phyloP scores from a whole-genome alignment of 1,140 invertebrate genomes.

The Drosophila biarmipes region DNA sequence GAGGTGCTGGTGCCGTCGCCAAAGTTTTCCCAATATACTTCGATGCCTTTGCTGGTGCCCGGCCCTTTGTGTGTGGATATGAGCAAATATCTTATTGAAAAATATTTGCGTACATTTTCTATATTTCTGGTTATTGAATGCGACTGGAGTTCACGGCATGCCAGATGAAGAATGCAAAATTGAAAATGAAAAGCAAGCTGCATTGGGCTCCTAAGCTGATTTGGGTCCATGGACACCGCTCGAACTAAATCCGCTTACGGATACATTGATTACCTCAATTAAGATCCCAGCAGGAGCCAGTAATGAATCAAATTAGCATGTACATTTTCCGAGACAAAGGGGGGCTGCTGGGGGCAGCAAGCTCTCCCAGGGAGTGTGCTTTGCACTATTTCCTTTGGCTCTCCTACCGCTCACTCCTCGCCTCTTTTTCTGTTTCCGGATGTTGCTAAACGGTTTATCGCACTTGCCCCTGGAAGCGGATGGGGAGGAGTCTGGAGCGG shows the following conservation, averaged over 20 bases:
- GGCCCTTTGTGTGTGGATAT: constrained; percentile 7
- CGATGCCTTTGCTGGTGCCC: constrained; percentile 20
- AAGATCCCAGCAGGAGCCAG: constrained; percentile 9
- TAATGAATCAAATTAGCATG: constrained; percentile 45
- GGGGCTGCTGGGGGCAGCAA: background rate
- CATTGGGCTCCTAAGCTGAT: constrained; percentile 27
- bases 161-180: constrained; percentile 21
- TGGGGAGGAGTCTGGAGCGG: constrained; percentile 28
- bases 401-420: background rate
- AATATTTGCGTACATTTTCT: constrained; percentile 55
- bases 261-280: constrained; percentile 57
- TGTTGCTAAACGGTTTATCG: constrained; percentile 80
- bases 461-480: constrained; percentile 53
- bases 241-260: constrained; percentile 31
- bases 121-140: constrained; percentile 19
- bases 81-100: constrained; percentile 48
- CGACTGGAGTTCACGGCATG: constrained; percentile 20
- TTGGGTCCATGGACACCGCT: constrained; percentile 11
- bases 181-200: constrained; percentile 20
- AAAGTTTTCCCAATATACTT: constrained; percentile 44
- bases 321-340: constrained; percentile 16
- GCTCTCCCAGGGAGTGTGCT: background rate
- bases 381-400: constrained; percentile 12
- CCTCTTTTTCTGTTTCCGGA: constrained; percentile 34
- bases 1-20: constrained; percentile 6